Evolutionary conservation across 2,888 invertebrate species (phyloP).

Genomic region (Leptinotarsa tumamoca): DNA sequence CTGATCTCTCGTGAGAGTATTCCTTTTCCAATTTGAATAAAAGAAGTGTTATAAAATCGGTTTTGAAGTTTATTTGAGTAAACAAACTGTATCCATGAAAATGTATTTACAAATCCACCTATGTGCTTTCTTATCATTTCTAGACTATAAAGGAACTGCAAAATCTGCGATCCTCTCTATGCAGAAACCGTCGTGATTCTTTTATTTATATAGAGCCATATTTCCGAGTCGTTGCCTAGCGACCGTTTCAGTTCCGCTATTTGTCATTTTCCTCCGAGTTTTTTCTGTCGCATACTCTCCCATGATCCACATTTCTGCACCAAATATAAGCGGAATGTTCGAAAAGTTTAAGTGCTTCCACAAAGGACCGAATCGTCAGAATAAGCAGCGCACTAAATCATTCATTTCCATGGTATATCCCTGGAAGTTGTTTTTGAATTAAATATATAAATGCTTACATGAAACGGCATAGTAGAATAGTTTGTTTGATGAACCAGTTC

Average conservation of each 20-base stretch:
- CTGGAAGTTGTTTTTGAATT: not conserved
- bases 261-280: slow-evolving; percentile 63
- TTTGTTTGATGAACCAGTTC: too few species aligned
- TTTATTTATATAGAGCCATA: slow-evolving; percentile 65
- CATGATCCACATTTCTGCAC: slow-evolving; percentile 55
- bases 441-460: not conserved
- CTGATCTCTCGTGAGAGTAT: too few species aligned
- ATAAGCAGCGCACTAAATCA: slow-evolving; percentile 54
- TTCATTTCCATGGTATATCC: slow-evolving; percentile 37
- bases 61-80: too few species aligned
- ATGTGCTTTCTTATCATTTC: too few species aligned
- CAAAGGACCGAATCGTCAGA: slow-evolving; percentile 42
- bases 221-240: slow-evolving; percentile 61
- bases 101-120: too few species aligned
- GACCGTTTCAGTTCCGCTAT: slow-evolving; percentile 62
- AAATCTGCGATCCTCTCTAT: slow-evolving; percentile 56
- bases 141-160: slow-evolving; percentile 20
- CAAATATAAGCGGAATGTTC: slow-evolving; percentile 55
- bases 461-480: not conserved
- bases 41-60: too few species aligned
- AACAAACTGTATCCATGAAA: too few species aligned
- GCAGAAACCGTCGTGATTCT: slow-evolving; percentile 58
- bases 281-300: slow-evolving; percentile 61
- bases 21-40: too few species aligned
- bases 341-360: slow-evolving; percentile 45